phyloP scores from a whole-genome alignment of 2,888 invertebrate genomes.

The Autographa gamma region DNA sequence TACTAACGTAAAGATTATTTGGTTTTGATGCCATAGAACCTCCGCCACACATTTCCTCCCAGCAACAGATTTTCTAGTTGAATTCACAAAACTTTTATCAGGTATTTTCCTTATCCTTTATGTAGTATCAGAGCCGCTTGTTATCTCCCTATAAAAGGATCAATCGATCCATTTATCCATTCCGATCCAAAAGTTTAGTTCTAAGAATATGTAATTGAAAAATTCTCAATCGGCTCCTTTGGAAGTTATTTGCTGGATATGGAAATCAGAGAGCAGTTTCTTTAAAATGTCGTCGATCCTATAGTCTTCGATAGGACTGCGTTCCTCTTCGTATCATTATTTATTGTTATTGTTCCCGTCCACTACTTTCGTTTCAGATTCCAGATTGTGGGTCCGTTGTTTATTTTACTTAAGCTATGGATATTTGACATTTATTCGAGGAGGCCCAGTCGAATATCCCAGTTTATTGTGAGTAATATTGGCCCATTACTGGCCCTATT shows the following conservation, averaged over 20 bases:
- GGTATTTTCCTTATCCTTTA: constrained; percentile 1
- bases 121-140: constrained; percentile 1
- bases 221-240: background rate
- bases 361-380: constrained; percentile 52
- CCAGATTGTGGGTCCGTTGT: constrained; percentile 67
- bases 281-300: constrained; percentile 20
- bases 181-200: background rate
- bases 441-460: constrained; percentile 49
- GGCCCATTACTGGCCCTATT: constrained; percentile 54
- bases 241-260: constrained; percentile 20
- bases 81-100: background rate
- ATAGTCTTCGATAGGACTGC: constrained; percentile 34
- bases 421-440: constrained; percentile 76
- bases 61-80: background rate
- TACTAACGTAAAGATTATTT: no score
- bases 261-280: constrained; percentile 21
- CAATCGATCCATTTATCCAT: background rate
- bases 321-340: constrained; percentile 72
- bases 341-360: constrained; percentile 79
- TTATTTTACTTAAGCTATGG: constrained; percentile 75
- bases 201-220: constrained; percentile 7
- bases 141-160: background rate
- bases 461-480: constrained; percentile 63
- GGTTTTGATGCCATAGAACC: no score
- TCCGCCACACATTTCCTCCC: background rate